Evolutionary conservation across 2,888 invertebrate genomes (phyloP), one percentile per base, ranked within the genome.

Genomic region (Ceraclea dissimilis): DNA sequence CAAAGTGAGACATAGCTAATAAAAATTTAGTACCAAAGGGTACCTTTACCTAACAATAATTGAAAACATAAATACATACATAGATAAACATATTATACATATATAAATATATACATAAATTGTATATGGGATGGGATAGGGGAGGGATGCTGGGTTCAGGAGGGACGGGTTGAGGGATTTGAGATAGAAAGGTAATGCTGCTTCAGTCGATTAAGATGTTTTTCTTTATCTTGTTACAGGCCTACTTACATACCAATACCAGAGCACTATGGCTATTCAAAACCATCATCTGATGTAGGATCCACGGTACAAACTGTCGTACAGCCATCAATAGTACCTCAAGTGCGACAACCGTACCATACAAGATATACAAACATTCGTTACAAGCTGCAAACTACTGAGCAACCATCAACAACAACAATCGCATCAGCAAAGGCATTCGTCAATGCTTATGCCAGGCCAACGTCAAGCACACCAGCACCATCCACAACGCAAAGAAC

Each of bases 351-450:
- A 64, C 76, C 74, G 67, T 67, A 70, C 58, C 71, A 74, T 61
- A 71, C 72, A 57, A 71, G 71, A 62, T 76, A 73, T 64, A 77
- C 77, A 10, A 69, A 74, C 59, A 65, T 75, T 13, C 65, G 70
- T 13, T 72, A 68, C 67, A 70, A 26, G 10, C 60, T 51, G 17
- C 54, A 59, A 26, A 52, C 39, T 39, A 39, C 39, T 8, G 39
- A 39, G 13, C 39, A 39, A 13, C 5, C 39, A 8, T 57, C 67
- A 19, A 62, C 67, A 2, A 51, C 62, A 10, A 59, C 68, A 1
- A 67, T 67, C 5, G 63, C 63, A 48, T 68, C 71, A 10, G 76
- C 72, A 0, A 74, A 75, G 64, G 68, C 70, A 2, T 76, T 78
- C 61, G 76, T 72, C 63, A 75, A 72, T 66, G 67, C 73, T 0